Evolutionary conservation across 2,113 vertebrate genomes (phyloP), one percentile per base, ranked within the genome.

Genomic region (Cebidichthys violaceus): DNA sequence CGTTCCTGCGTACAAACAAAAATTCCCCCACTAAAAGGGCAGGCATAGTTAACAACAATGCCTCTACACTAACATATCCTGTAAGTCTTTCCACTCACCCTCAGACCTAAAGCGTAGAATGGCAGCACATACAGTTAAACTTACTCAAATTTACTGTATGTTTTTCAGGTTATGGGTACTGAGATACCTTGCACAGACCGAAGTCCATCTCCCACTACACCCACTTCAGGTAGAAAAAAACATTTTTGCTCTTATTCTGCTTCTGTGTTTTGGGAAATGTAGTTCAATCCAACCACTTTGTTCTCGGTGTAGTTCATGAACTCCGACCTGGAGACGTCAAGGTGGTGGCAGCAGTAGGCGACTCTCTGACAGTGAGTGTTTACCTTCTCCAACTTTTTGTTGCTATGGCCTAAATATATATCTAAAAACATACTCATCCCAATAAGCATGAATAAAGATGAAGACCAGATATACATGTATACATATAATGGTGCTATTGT

Each of bases 341-440:
- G 81, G 90, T 99, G 52, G 94, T 99, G 88, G 98, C 96, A 54
- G 96, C 98, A 13, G 79, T 99, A 11, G 98, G 98, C 27, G 98
- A 99, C 87, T 98, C 97, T 65, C 64, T 98, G 43, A 99, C 97
- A 1, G 98, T 99, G 91, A 96, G 93, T 83, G n/a, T 55, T 62
- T 65, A 0, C 31, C 13, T n/a, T 66, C 14, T 72, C 2, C 24
- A 59, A 20, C 37, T 54, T 72, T 6, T 7, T 24, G 18, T 33
- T 59, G 24, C 3, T 8, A 22, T 24, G 18, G 22, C 77, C 29
- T 11, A 47, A 20, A 60, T 39, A 8, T 18, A 39, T 50, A 31
- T 71, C 22, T 62, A 27, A 22, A 55, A 35, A 37, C 1, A 2
- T 54, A 24, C 6, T 35, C 29, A 60, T 57, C 2, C 8, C 6